Evolutionary conservation across 30 jellyfish, hydroid and myxozoan genomes (phyloP).

Genomic region (Aurelia sp.): DNA sequence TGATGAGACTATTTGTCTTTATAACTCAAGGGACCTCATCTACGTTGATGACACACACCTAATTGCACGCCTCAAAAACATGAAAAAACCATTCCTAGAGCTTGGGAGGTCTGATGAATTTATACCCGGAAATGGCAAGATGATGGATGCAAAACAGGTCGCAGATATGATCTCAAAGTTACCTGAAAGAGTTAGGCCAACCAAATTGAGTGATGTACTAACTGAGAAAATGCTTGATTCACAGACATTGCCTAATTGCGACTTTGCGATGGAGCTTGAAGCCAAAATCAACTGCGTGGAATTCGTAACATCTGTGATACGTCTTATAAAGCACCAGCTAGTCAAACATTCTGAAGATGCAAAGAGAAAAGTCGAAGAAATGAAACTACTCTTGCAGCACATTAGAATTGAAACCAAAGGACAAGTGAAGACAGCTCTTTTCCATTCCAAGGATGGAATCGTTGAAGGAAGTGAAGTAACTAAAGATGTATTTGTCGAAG

Average conservation of each 20-base stretch:
- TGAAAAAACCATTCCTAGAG: conserved; percentile 30
- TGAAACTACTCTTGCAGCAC: not conserved
- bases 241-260: conserved; percentile 18
- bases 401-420: not conserved
- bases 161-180: conserved; percentile 17
- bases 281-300: conserved; percentile 28
- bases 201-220: conserved; percentile 40
- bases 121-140: no score
- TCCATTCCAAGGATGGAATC: not conserved
- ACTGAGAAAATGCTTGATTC: conserved; percentile 37
- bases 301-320: conserved; percentile 37
- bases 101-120: not conserved
- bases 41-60: conserved; percentile 60
- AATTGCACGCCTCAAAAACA: conserved; percentile 33
- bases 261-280: conserved; percentile 59
- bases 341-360: not conserved
- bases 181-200: conserved; percentile 49
- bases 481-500: conserved; percentile 4
- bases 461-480: conserved; percentile 13
- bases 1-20: conserved; percentile 8
- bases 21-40: conserved; percentile 41
- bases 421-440: conserved; percentile 13
- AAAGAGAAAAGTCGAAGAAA: not conserved
- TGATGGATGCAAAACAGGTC: not conserved
- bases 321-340: conserved; percentile 67